Evolutionary conservation across 2,888 invertebrate genomes (phyloP).

Genomic region (Linnaemya tessellans): DNA sequence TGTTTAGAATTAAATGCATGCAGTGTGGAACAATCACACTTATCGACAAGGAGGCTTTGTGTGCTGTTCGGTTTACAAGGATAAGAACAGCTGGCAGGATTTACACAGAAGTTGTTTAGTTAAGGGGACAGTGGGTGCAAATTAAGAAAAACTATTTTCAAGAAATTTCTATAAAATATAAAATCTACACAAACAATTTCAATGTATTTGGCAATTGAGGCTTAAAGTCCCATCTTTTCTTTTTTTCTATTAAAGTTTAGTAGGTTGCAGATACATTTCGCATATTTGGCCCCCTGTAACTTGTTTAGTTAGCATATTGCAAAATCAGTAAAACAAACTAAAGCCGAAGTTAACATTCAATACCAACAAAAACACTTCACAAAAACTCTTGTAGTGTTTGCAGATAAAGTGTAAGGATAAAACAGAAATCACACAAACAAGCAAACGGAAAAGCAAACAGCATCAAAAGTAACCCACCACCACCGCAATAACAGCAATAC

Average conservation of each 20-base stretch:
- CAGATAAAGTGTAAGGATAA: constrained; percentile 61
- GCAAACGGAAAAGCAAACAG: constrained; percentile 35
- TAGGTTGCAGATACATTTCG: not conserved
- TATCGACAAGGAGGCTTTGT: constrained; percentile 46
- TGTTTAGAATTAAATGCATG: constrained; percentile 24
- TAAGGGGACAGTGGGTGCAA: constrained; percentile 19
- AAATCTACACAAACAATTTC: too few species aligned
- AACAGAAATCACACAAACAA: constrained; percentile 47
- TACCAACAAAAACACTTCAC: constrained; percentile 57
- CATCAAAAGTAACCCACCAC: constrained; percentile 9
- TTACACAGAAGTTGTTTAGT: constrained; percentile 21
- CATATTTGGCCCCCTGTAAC: constrained; percentile 27
- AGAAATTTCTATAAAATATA: not conserved
- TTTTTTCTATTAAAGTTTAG: too few species aligned
- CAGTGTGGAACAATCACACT: constrained; percentile 48
- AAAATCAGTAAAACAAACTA: constrained; percentile 55
- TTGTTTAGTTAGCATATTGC: constrained; percentile 41
- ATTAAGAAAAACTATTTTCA: not conserved
- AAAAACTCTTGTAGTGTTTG: constrained; percentile 23
- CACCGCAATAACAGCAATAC: constrained; percentile 18
- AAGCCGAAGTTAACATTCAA: constrained; percentile 65
- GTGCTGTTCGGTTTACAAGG: constrained; percentile 47
- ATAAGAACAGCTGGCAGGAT: constrained; percentile 53
- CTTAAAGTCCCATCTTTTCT: too few species aligned
- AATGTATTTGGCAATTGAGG: too few species aligned